These are phyloP conservation scores for Phortica okadai DNA, from an alignment of 2,888 invertebrate species.

Conservation along the genomic window DNA sequence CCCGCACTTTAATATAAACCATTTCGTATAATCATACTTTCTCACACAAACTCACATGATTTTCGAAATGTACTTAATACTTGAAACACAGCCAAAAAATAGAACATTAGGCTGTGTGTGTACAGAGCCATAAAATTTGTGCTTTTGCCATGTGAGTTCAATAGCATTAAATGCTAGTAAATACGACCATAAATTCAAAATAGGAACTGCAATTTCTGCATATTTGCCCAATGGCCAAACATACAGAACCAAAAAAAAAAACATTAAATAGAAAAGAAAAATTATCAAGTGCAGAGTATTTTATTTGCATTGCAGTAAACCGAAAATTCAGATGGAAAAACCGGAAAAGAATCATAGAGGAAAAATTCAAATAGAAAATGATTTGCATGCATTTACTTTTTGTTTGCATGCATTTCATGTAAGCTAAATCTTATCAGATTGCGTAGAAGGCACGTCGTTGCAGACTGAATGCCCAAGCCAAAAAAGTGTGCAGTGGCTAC, in stretches of 20 bases:
- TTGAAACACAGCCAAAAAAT: conserved; percentile 31
- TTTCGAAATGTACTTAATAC: conserved; percentile 16
- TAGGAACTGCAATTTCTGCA: conserved; percentile 67
- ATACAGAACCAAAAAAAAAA: not conserved
- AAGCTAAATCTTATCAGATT: conserved; percentile 18
- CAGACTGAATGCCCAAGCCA: not conserved
- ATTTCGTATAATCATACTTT: not conserved
- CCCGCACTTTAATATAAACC: not conserved
- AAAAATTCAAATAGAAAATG: conserved; percentile 6
- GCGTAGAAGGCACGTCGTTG: not conserved
- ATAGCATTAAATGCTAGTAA: conserved; percentile 15
- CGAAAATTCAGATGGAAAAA: not conserved
- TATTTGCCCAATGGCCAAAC: conserved; percentile 50
- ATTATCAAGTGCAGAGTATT: not conserved
- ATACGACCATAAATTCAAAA: conserved; percentile 63
- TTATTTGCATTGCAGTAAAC: not conserved
- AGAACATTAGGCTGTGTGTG: not conserved
- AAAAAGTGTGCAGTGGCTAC: not conserved
- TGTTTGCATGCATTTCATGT: not conserved
- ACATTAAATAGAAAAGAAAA: not conserved
- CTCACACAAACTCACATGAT: not conserved
- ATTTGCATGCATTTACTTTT: conserved; percentile 20
- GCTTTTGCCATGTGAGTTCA: conserved; percentile 8
- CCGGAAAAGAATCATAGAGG: not conserved
- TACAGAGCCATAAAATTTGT: not conserved